Base-by-base conservation (phyloP, 2,113 vertebrate species). In the Crotalus tigris region DNA sequence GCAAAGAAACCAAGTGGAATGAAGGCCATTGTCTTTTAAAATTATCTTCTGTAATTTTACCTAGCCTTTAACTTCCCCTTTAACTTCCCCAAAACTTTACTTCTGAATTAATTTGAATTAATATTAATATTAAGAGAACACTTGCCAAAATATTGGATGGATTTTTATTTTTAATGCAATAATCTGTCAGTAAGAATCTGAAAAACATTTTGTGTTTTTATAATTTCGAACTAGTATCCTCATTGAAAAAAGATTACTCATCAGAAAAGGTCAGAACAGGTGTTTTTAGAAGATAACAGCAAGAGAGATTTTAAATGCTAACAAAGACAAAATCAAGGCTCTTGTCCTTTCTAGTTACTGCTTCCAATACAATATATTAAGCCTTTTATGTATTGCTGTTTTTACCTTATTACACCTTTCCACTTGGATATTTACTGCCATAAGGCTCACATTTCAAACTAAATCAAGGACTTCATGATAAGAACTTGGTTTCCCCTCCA, bases 261-360 rank as follows among this genome's bases (percentile, higher is more conserved):
- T 93, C 87, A 87, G 91, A 15, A 58, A 94, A 89, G 75, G 51
- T 93, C 93, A 90, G 90, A 90, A 88, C 69, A 93, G 46, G 91
- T 89, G 88, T 54, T 87, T 91, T 33, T 54, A 88, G 86, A 90
- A 94, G 26, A 57, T 92, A 95, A 92, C 54, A 90, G 51, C 57
- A 93, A 89, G 89, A 44, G 55, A 44, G 91, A 85, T 90, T 94
- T 94, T 93, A 86, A 96, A 90, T 89, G 46, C 17, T 33, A 89
- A 69, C 46, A 17, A 85, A 59, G 59, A 75, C 91, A 88, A 90
- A 93, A 93, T 59, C 88, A 93, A 53, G 44, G 92, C 54, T 46
- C 29, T 85, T 93, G 92, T 93, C 75, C 88, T 93, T 93, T 93
- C 92, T 90, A 86, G 88, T 90, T 93, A 86, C 92, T 86, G 55